Evolutionary conservation across 1,140 invertebrate species (phyloP), one percentile per base, ranked within the genome.

Genomic region (Physella acuta): DNA sequence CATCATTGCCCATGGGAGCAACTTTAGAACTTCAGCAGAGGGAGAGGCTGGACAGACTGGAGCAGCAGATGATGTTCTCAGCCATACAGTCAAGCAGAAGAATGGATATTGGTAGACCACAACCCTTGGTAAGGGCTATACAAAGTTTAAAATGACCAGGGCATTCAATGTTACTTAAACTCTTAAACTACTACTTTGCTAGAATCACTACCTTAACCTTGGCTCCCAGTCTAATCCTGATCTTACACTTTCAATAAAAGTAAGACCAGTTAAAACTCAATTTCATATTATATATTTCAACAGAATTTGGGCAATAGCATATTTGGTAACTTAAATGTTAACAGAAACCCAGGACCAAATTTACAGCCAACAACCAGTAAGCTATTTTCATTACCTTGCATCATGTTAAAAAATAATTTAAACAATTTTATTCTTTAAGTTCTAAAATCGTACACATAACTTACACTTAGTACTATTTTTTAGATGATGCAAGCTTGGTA

Each of bases 21-120:
- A 88, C 88, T 2, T 72, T 88, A 31, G 88, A 88, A 75, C 77
- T 88, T 26, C 88, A 88, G 73, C 77, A 87, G 30, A 83, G 87
- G 60, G 87, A 88, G 72, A 83, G 87, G 67, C 76, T 88, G 33
- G 88, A 88, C 62, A 71, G 84, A 31, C 77, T 87, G 64, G 88
- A 88, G 76, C 87, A 88, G 72, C 87, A 88, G 76, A 81, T 87
- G 77, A 69, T 78, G 37, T 63, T 52, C 30, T 33, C 80, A 17
- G 76, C 84, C 37, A 77, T 86, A 28, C 72, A 74, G 44, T 53
- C 66, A 1, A 68, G 63, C 44, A 58, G 56, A 31, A 36, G 39
- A 14, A 39, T 71, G 39, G 53, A 67, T 20, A 69, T 74, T 28
- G 55, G 63, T 36, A 49, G 69, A 44, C 75, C 71, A 26, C 74